Evolutionary conservation across 2,888 invertebrate species (phyloP).

Genomic region (Latrodectus elegans): DNA sequence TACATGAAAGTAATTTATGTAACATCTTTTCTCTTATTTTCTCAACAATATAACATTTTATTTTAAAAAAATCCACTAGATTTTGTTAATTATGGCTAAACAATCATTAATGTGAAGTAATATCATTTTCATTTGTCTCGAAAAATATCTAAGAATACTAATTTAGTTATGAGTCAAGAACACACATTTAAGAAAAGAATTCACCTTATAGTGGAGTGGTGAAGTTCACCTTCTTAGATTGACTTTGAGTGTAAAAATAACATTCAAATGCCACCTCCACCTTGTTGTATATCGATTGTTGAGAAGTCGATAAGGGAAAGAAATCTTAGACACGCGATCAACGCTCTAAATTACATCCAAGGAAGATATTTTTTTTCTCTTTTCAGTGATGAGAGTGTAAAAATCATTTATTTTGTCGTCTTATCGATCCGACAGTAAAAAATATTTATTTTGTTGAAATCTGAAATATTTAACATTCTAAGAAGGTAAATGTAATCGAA

Average conservation of each 20-base stretch:
- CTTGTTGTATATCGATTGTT: background rate
- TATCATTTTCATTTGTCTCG: background rate
- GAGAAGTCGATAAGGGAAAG: background rate
- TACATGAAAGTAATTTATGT: no score
- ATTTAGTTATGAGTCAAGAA: background rate
- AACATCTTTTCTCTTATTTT: no score
- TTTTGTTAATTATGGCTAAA: no score
- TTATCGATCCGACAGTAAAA: no score
- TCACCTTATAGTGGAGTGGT: background rate
- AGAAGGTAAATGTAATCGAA: no score
- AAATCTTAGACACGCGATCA: background rate
- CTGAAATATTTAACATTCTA: no score
- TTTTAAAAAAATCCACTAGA: no score
- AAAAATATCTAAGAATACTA: background rate
- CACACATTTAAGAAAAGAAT: background rate
- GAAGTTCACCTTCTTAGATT: background rate
- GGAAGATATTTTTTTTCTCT: background rate
- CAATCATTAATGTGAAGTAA: no score
- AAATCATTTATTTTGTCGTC: no score
- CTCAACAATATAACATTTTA: no score
- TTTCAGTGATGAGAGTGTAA: no score
- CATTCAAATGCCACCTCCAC: background rate
- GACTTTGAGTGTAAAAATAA: background rate
- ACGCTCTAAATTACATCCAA: background rate
- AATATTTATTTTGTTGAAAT: no score